Percentiles rank a stretch among this genome's conserved stretches.
Conservation (phyloP, 2,797 vertebrate genomes). For the Aselliscus stoliczkanus region DNA sequence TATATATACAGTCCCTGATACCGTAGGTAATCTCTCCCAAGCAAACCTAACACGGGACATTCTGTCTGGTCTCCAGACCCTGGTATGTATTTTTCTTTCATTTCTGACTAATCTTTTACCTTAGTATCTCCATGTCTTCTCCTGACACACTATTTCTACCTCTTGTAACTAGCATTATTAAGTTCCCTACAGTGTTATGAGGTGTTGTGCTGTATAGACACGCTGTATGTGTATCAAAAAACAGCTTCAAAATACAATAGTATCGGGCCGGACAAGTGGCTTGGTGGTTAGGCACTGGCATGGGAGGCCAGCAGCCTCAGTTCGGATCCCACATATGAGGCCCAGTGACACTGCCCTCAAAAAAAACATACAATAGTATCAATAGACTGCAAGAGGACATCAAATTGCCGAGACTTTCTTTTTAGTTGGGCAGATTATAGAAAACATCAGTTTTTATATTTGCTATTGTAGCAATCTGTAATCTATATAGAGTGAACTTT, state of each 20-base stretch:
- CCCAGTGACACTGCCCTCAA: too few species aligned
- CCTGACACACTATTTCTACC: neutral
- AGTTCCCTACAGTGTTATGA: neutral
- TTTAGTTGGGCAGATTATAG: neutral
- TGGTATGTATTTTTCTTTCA: neutral
- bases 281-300: too few species aligned
- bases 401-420: constrained; percentile 1
- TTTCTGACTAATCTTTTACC: neutral
- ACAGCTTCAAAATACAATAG: constrained; percentile 33
- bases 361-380: too few species aligned
- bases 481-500: neutral
- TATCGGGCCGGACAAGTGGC: too few species aligned
- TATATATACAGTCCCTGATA: neutral
- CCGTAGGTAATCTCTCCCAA: neutral
- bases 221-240: neutral
- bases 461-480: neutral
- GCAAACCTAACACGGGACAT: neutral
- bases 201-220: neutral
- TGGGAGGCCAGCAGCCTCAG: too few species aligned
- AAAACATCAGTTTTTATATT: neutral
- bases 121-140: neutral
- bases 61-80: neutral
- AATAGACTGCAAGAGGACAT: neutral
- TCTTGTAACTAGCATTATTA: neutral
- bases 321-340: too few species aligned